Evolutionary conservation across 2,888 invertebrate genomes (phyloP).

Genomic region (Pachymerium ferrugineum): DNA sequence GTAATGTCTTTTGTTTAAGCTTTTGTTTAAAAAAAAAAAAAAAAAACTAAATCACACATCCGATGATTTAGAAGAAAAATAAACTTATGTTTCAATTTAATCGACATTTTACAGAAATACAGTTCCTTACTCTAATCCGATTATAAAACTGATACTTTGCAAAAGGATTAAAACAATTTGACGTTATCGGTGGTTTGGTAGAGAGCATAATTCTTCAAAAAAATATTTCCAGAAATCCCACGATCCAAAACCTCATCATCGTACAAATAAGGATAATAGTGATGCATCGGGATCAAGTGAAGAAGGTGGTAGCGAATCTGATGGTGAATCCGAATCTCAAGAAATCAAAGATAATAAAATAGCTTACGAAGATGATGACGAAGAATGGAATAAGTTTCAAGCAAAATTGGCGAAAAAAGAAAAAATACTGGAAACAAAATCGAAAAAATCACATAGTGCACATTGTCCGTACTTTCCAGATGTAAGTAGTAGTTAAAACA

Average conservation of each 20-base stretch:
- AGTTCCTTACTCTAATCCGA: too few relatives aligned
- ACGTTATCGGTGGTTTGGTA: too few relatives aligned
- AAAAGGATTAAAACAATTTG: too few relatives aligned
- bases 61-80: too few relatives aligned
- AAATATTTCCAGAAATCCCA: constrained; percentile 33
- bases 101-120: too few relatives aligned
- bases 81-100: too few relatives aligned
- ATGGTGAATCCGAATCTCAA: constrained; percentile 36
- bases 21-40: too few relatives aligned
- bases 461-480: constrained; percentile 95
- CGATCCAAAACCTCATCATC: not conserved
- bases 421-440: constrained; percentile 81
- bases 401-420: constrained; percentile 76
- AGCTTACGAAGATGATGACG: constrained; percentile 59
- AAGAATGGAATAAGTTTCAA: constrained; percentile 92
- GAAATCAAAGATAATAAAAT: constrained; percentile 50
- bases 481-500: constrained; percentile 49
- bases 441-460: constrained; percentile 90
- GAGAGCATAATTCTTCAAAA: too few relatives aligned
- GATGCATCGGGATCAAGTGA: constrained; percentile 42
- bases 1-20: too few relatives aligned
- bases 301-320: constrained; percentile 41
- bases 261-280: constrained; percentile 38
- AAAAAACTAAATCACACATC: too few relatives aligned
- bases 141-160: too few relatives aligned